Percentiles rank a stretch among this genome's conserved stretches.
Conservation (phyloP, 2,113 vertebrate species). For the Meriones unguiculatus region DNA sequence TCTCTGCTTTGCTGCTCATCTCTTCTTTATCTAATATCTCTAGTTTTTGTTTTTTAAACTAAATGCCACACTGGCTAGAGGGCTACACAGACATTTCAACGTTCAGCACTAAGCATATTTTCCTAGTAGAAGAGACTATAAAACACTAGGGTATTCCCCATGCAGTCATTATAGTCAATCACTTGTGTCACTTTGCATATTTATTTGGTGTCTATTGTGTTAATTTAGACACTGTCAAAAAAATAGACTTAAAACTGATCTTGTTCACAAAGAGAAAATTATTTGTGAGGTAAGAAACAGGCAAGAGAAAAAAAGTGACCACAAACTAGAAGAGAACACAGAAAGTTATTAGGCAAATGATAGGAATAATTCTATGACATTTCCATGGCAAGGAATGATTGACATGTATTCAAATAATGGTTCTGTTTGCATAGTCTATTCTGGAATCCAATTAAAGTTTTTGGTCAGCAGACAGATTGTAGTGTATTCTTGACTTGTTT, state of each 20-base stretch:
- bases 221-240: background rate
- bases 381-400: background rate
- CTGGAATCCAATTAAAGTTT: conserved; percentile 61
- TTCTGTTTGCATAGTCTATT: conserved; percentile 42
- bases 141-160: background rate
- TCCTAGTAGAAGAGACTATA: background rate
- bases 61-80: background rate
- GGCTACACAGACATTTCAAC: background rate
- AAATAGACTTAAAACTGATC: background rate
- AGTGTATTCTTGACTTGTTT: conserved; percentile 8
- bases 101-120: background rate
- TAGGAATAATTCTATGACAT: background rate
- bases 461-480: conserved; percentile 45
- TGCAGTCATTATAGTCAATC: background rate
- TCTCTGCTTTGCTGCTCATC: background rate
- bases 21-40: background rate
- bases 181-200: background rate
- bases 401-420: background rate
- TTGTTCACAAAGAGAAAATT: background rate
- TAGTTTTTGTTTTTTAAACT: background rate
- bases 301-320: background rate
- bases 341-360: background rate
- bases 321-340: background rate
- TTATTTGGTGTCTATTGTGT: background rate
- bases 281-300: background rate